Evolutionary conservation across 2,113 vertebrate genomes (phyloP).

Genomic region (Acrocephalus arundinaceus): DNA sequence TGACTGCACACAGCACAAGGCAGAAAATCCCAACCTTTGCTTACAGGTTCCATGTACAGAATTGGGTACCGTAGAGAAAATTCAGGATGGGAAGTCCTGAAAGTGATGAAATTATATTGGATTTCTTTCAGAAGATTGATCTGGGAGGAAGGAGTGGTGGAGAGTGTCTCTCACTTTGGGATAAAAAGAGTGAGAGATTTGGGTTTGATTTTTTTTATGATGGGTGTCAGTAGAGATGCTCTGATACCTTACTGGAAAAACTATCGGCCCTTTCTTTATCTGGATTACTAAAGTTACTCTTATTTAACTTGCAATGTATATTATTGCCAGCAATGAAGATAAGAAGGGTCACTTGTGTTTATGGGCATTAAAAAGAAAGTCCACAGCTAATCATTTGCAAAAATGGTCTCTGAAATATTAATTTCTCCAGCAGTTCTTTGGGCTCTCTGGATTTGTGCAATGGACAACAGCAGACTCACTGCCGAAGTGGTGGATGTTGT

Average conservation of each 20-base stretch:
- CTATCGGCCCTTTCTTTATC: background rate
- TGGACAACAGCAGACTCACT: background rate
- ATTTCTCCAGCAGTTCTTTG: background rate
- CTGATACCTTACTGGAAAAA: background rate
- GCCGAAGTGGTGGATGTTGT: fast-evolving
- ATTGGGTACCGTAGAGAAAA: background rate
- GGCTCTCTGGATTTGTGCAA: background rate
- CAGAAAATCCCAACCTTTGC: background rate
- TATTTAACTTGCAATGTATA: background rate
- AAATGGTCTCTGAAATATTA: background rate
- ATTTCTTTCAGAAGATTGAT: background rate
- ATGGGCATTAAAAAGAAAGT: background rate
- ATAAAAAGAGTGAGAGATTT: background rate
- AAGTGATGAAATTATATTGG: background rate
- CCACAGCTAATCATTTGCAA: background rate
- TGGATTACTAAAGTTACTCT: background rate
- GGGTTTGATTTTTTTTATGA: background rate
- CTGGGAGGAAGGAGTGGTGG: background rate
- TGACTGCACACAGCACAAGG: background rate
- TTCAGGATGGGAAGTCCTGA: background rate
- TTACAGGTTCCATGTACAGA: background rate
- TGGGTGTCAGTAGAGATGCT: background rate
- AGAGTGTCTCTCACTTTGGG: background rate
- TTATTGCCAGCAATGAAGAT: background rate
- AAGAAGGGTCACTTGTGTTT: background rate